Base-by-base conservation (phyloP, 2,797 vertebrate genomes). In the Chelonia mydas region DNA sequence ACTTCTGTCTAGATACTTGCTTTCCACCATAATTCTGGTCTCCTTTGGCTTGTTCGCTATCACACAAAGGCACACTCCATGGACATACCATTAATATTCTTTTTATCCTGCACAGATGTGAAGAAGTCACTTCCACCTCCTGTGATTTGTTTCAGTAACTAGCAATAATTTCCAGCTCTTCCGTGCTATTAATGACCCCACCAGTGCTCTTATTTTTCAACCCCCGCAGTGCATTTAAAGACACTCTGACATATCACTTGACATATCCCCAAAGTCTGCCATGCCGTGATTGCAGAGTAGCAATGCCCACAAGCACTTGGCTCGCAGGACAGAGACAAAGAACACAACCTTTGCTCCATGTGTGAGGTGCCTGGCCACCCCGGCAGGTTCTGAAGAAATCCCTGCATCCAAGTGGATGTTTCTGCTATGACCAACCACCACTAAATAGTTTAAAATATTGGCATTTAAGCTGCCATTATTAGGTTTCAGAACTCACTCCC, bases 391-490 rank as follows among this genome's bases (percentile, higher is more conserved):
- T 33, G 51, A 45, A 85, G 53, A 47, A 85, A 55, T 8, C 41
- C 33, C 31, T 13, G 11, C 27, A n/a, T 17, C 31, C 51, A 16
- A 54, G 31, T 12, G 28, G 65, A 37, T 37, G n/a, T 37, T 41
- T 41, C 61, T 68, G 61, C 61, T n/a, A n/a, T 21, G 33, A 16
- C 61, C 17, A 68, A 37, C 16, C 37, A 68, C 28, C 47, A 68
- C 54, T 2, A 2, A 0, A 16, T 57, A 65, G 25, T 2, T 72
- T 49, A 55, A 19, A 0, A 0, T 1, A 0, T 2, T 55, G 53
- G 57, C 37, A 54, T 41, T 31, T 55, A 25, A 41, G 9, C 27
- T 65, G 54, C 57, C 2, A 0, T 0, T 5, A 5, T 81, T 74
- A 0, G 0, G 8, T 2, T 86, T 37, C 45, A 57, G 65, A 59